Evolutionary conservation across 2,797 vertebrate species (phyloP), one percentile per base, ranked within the genome.

Genomic region (Scarus forsteni): DNA sequence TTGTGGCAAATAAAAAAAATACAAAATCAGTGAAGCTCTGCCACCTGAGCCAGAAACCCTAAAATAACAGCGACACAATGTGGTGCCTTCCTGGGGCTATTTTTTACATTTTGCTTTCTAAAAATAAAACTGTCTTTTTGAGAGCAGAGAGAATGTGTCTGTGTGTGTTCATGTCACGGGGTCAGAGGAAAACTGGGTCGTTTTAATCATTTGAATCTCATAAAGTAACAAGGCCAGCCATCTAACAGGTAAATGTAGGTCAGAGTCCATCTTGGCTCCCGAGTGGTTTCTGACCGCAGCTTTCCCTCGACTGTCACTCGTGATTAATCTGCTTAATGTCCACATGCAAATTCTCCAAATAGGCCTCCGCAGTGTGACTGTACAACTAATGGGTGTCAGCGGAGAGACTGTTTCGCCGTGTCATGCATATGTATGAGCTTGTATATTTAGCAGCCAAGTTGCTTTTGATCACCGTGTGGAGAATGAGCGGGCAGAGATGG

Each of bases 351-450:
- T 93, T 79, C 81, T 79, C 82, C 72, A 82, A 85, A 88, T 85
- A 83, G 86, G 80, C 77, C 80, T 83, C 75, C 83, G 77, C 73
- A 15, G 80, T 81, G 81, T 79, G 88, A 88, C 88, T 89, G 79
- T 87, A 86, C 77, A 60, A 61, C 81, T 92, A 92, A 93, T 87
- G 83, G 81, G 77, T 85, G 90, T 86, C 90, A 85, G 85, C 75
- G 38, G 87, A 90, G 87, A 90, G 88, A 84, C 86, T 80, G 80
- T 93, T 93, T 91, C 89, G 90, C 81, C 66, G 14, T 9, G 51
- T 83, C 89, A 93, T 94, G 91, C 92, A 94, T 94, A 94, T 94
- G 91, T 79, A 95, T 92, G 88, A 93, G 87, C 81, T 79, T 55
- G 86, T 91, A 87, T 86, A 88, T 92, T 92, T 87, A 86, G 82